A percentile compares a stretch with the other conserved stretches of the same genome.
These are phyloP conservation scores for Gobionotothen gibberifrons DNA, from an alignment of 2,797 vertebrate species.

Conservation along the genomic window DNA sequence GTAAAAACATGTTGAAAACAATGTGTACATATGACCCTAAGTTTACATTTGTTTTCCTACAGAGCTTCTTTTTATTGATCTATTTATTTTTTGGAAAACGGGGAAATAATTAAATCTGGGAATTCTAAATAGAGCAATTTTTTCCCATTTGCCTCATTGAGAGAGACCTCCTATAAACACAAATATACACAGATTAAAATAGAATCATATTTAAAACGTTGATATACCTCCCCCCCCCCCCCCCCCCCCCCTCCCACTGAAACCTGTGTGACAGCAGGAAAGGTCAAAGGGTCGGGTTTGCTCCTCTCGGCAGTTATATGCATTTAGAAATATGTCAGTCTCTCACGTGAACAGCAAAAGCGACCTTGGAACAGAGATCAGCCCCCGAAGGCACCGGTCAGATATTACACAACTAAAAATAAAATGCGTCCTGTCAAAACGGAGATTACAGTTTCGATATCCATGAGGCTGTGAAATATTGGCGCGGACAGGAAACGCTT, in stretches of 20 bases:
- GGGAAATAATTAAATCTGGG: background rate
- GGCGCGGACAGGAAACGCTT: conserved; percentile 35
- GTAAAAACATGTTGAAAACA: conserved; percentile 1
- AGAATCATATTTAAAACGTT: conserved; percentile 14
- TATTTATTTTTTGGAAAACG: background rate
- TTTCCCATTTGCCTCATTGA: background rate
- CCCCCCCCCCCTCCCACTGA: background rate
- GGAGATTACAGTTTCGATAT: conserved; percentile 51
- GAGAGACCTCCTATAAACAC: background rate
- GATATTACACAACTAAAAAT: conserved; percentile 66
- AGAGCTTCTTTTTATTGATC: background rate
- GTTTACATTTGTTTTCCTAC: background rate
- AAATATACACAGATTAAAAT: conserved; percentile 9
- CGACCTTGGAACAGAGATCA: conserved; percentile 64
- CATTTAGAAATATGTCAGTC: conserved; percentile 68
- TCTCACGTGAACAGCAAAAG: conserved; percentile 60
- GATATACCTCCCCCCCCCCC: background rate
- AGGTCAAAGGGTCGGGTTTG: conserved; percentile 26
- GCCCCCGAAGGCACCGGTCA: conserved; percentile 44
- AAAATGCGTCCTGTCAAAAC: conserved; percentile 62
- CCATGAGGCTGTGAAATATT: conserved; percentile 51
- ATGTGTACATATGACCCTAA: background rate
- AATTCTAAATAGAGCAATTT: background rate
- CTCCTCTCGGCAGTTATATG: conserved; percentile 47
- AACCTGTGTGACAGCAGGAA: conserved; percentile 39